phyloP scores from a whole-genome alignment of 2,113 vertebrate genomes.

The Apteryx owenii region DNA sequence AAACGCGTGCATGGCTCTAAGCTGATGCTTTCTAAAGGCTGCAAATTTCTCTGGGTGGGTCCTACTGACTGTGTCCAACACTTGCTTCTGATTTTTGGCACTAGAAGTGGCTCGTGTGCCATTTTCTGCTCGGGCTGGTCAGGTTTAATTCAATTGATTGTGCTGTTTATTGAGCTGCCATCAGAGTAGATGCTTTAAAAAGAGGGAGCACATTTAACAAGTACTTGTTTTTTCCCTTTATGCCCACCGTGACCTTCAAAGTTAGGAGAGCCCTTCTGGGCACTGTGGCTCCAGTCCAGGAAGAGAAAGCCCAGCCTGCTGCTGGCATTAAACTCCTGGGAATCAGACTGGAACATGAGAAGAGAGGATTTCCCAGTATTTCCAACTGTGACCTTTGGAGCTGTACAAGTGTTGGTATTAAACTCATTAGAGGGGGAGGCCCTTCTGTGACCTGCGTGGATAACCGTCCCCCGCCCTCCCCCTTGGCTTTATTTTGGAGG shows the following conservation, averaged over 20 bases:
- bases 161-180: neutral
- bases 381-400: conserved; percentile 63
- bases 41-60: neutral
- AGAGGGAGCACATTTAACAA: neutral
- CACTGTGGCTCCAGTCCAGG: neutral
- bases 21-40: neutral
- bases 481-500: neutral
- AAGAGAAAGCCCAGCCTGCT: conserved; percentile 23
- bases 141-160: neutral
- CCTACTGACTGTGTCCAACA: neutral
- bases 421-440: neutral
- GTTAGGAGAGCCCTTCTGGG: neutral
- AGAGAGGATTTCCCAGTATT: conserved; percentile 55
- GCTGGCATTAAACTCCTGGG: conserved; percentile 30
- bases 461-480: neutral
- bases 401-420: neutral
- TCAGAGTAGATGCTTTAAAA: neutral
- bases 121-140: neutral
- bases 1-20: neutral
- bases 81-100: neutral
- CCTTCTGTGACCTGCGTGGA: neutral
- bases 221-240: neutral
- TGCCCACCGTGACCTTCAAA: conserved; percentile 17
- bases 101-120: neutral
- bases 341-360: neutral